Percentiles rank a stretch among this genome's conserved stretches.
Evolutionary conservation across 2,888 invertebrate genomes (phyloP).

Genomic region (Pterobdella sp.): DNA sequence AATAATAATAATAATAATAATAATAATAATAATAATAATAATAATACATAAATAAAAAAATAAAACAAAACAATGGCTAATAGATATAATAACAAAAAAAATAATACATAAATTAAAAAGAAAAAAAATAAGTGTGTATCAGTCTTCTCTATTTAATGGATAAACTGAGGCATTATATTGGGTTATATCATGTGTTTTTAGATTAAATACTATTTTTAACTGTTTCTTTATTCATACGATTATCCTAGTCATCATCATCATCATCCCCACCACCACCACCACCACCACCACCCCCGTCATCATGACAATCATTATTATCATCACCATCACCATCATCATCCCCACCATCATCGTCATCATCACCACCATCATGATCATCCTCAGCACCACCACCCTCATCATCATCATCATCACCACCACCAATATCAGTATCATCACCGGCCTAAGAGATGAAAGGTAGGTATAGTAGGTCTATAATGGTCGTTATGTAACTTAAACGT

Average conservation of each 20-base stretch:
- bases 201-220: no score
- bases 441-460: neutral
- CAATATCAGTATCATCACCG: slow-evolving; percentile 23
- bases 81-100: neutral
- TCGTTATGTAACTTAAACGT: no score
- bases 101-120: neutral
- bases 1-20: neutral
- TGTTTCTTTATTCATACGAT: no score
- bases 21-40: neutral
- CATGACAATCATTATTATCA: no score
- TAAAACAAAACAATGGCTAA: neutral
- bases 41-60: neutral
- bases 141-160: neutral
- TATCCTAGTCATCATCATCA: no score
- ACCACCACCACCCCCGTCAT: no score
- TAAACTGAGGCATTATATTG: neutral
- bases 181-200: neutral
- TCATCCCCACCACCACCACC: no score
- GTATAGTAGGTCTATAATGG: neutral
- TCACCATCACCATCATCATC: slow-evolving; percentile 7
- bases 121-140: neutral
- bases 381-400: slow-evolving; percentile 11
- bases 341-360: slow-evolving; percentile 14
- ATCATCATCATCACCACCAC: slow-evolving; percentile 21
- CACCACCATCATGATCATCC: slow-evolving; percentile 21